Evolutionary conservation across 2,888 invertebrate genomes (phyloP).

Genomic region (Brenthis ino): DNA sequence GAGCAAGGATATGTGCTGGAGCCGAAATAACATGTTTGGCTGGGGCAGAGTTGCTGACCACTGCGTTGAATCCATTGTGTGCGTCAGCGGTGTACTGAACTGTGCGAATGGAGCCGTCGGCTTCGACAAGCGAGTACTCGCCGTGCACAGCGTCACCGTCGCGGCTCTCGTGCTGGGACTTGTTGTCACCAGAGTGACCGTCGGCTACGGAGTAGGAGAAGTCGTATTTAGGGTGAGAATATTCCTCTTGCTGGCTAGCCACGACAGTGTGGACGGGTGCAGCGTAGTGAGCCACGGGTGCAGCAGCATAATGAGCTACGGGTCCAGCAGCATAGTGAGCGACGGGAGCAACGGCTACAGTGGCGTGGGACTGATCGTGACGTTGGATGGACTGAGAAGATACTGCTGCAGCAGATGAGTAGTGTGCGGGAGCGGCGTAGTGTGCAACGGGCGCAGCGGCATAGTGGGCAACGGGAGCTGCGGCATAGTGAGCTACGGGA

Average conservation of each 20-base stretch:
- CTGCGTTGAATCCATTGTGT: slow-evolving; percentile 60
- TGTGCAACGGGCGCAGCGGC: slow-evolving; percentile 44
- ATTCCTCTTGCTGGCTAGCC: slow-evolving; percentile 52
- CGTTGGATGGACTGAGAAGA: slow-evolving; percentile 75
- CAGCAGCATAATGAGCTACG: slow-evolving; percentile 36
- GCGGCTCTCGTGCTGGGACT: slow-evolving; percentile 78
- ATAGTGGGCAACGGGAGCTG: slow-evolving; percentile 47
- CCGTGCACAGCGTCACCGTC: slow-evolving; percentile 84
- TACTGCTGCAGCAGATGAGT: slow-evolving; percentile 45
- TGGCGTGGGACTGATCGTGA: slow-evolving; percentile 50
- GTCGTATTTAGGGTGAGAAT: slow-evolving; percentile 77
- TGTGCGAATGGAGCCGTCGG: slow-evolving; percentile 75
- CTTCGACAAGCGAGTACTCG: slow-evolving; percentile 62
- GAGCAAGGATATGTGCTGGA: slow-evolving; percentile 22
- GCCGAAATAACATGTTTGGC: slow-evolving; percentile 30
- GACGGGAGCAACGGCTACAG: slow-evolving; percentile 49
- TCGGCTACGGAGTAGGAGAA: slow-evolving; percentile 81
- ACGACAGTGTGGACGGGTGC: slow-evolving; percentile 62
- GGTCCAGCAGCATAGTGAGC: slow-evolving; percentile 47
- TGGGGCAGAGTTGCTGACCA: slow-evolving; percentile 45
- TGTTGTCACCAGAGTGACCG: slow-evolving; percentile 81
- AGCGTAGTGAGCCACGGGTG: slow-evolving; percentile 49
- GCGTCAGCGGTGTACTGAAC: slow-evolving; percentile 76
- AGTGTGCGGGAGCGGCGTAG: slow-evolving; percentile 46
- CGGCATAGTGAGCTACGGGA: slow-evolving; percentile 41